phyloP scores from a whole-genome alignment of 1,140 invertebrate genomes.

The Brachionus plicatilis region DNA sequence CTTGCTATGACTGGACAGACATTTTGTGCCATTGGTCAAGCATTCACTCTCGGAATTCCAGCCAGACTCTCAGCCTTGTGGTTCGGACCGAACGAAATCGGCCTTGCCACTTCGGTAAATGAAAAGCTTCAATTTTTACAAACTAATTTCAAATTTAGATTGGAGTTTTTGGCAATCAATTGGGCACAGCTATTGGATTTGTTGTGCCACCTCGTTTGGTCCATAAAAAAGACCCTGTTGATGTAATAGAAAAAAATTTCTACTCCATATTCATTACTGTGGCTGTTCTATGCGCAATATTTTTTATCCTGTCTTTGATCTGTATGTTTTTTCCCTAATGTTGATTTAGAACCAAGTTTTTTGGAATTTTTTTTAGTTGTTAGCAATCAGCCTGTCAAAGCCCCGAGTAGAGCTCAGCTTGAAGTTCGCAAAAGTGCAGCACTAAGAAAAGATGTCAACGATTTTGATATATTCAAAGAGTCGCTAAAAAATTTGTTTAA shows the following conservation, averaged over 20 bases:
- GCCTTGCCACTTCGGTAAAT: slow-evolving; percentile 89
- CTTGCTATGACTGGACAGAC: slow-evolving; percentile 83
- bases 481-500: slow-evolving; percentile 68
- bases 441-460: slow-evolving; percentile 53
- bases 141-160: neutral
- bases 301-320: slow-evolving; percentile 58
- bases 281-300: slow-evolving; percentile 67
- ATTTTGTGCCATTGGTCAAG: slow-evolving; percentile 74
- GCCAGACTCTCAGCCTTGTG: slow-evolving; percentile 87
- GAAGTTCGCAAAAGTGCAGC: slow-evolving; percentile 9
- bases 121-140: neutral
- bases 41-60: slow-evolving; percentile 83
- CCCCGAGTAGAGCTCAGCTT: slow-evolving; percentile 21
- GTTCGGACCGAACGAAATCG: slow-evolving; percentile 87
- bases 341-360: neutral
- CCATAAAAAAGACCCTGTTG: slow-evolving; percentile 45
- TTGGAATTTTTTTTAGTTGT: slow-evolving; percentile 5
- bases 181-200: slow-evolving; percentile 83
- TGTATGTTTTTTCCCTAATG: neutral
- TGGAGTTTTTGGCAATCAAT: slow-evolving; percentile 84
- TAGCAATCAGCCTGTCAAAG: neutral
- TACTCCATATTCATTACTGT: slow-evolving; percentile 73
- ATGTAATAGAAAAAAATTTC: slow-evolving; percentile 61
- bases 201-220: slow-evolving; percentile 79
- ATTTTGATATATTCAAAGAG: slow-evolving; percentile 61